Conservation (phyloP, 2,113 vertebrate species). For the Hydrochoerus hydrochaeris region DNA sequence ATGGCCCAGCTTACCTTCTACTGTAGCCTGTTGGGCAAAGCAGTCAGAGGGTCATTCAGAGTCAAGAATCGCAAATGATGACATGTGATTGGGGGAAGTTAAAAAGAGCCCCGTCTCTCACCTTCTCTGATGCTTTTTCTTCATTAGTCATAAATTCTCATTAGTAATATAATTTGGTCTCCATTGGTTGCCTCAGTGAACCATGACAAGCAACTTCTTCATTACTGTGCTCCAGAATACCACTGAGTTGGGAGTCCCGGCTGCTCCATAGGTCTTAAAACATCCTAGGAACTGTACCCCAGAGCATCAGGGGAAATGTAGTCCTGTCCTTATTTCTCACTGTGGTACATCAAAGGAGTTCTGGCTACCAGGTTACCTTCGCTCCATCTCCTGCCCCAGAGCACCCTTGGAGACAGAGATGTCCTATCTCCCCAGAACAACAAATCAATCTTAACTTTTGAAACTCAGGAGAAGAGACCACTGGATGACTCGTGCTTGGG, state of each 20-base stretch:
- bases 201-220: not conserved
- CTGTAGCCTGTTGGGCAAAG: not conserved
- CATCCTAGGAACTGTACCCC: not conserved
- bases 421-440: not conserved
- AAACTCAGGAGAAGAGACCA: not conserved
- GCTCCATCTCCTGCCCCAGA: not conserved
- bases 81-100: not conserved
- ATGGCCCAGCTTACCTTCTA: not conserved
- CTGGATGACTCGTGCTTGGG: not conserved
- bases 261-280: not conserved
- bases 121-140: not conserved
- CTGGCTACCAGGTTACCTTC: not conserved
- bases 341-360: not conserved
- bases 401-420: not conserved
- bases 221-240: not conserved
- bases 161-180: not conserved
- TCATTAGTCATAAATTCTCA: not conserved
- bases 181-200: not conserved
- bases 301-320: not conserved
- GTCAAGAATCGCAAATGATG: not conserved
- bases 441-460: not conserved
- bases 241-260: not conserved
- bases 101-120: not conserved
- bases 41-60: not conserved
- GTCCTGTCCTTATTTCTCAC: not conserved